phyloP scores from a whole-genome alignment of 2,113 vertebrate species.

The Nothoprocta perdicaria region DNA sequence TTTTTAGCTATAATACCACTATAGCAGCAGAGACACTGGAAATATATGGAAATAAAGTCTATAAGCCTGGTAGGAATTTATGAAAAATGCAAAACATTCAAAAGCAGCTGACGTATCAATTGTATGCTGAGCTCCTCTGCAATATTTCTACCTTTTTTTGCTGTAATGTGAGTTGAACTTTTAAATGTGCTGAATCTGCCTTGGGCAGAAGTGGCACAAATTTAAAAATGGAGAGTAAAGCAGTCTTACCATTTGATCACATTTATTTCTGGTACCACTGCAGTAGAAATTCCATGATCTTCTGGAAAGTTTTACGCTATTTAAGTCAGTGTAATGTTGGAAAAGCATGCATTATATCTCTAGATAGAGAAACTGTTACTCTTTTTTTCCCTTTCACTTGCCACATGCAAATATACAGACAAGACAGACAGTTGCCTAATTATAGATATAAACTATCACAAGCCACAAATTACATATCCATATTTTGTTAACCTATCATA shows the following conservation, averaged over 20 bases:
- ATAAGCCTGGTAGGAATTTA: slow-evolving; percentile 5
- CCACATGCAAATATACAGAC: background rate
- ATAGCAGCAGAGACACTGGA: background rate
- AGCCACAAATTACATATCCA: background rate
- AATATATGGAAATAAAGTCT: background rate
- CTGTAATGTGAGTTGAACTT: background rate
- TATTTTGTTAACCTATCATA: background rate
- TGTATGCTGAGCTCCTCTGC: background rate
- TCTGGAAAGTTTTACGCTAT: background rate
- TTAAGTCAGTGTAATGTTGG: background rate
- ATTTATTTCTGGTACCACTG: slow-evolving; percentile 22
- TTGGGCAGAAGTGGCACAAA: slow-evolving; percentile 15
- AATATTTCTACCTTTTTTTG: background rate
- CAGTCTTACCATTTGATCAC: slow-evolving; percentile 2
- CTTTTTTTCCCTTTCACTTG: background rate
- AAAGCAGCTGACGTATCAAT: slow-evolving; percentile 18
- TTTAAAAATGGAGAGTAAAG: slow-evolving; percentile 19
- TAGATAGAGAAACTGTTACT: background rate
- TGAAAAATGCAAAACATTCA: slow-evolving; percentile 16
- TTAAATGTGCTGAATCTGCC: background rate
- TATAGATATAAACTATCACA: background rate
- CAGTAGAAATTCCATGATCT: slow-evolving; percentile 3
- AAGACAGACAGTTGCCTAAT: background rate
- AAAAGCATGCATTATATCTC: background rate
- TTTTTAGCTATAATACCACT: slow-evolving; percentile 8